Conservation (phyloP, 2,888 invertebrate genomes). For the Drosophila phalerata region DNA sequence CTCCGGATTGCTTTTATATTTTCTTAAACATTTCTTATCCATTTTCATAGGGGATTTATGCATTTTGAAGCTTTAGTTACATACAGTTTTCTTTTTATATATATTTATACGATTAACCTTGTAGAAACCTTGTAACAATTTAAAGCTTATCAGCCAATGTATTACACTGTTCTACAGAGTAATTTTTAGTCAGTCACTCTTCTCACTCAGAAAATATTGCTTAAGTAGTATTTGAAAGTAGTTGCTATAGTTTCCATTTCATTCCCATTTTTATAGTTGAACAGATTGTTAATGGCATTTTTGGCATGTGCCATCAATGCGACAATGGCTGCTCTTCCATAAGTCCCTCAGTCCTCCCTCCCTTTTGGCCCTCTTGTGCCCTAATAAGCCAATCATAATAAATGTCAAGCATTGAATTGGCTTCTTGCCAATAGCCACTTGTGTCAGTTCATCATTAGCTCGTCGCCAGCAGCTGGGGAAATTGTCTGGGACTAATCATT, state of each 20-base stretch:
- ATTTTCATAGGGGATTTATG: neutral
- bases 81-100: neutral
- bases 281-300: conserved; percentile 50
- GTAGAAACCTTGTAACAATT: too few species aligned
- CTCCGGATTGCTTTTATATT: neutral
- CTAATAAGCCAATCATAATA: conserved; percentile 81
- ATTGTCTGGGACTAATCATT: conserved; percentile 65
- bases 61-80: neutral
- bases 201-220: conserved; percentile 1
- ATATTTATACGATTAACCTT: too few species aligned
- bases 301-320: conserved; percentile 41
- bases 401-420: conserved; percentile 77
- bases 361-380: conserved; percentile 35
- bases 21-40: neutral
- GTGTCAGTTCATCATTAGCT: conserved; percentile 65
- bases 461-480: conserved; percentile 31
- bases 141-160: too few species aligned
- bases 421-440: conserved; percentile 70
- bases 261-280: conserved; percentile 15
- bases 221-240: conserved; percentile 12
- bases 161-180: neutral
- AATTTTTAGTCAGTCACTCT: neutral
- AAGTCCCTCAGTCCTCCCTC: neutral
- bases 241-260: conserved; percentile 9
- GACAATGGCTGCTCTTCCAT: conserved; percentile 17